Evolutionary conservation across 2,888 invertebrate species (phyloP).

Genomic region (Arctia plantaginis): DNA sequence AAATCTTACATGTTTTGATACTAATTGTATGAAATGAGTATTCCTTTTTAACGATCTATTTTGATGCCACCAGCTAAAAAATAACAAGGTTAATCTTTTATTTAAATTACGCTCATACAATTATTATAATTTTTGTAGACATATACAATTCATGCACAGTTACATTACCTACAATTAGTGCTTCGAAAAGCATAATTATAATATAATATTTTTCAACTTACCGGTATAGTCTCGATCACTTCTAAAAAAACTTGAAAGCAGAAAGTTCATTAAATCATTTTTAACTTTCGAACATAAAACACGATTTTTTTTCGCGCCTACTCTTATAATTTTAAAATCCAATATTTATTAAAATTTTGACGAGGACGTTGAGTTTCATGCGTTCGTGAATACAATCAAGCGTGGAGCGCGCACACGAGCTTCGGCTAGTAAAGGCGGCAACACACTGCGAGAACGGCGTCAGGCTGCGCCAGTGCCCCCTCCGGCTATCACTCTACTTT

Average conservation of each 20-base stretch:
- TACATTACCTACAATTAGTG: not conserved
- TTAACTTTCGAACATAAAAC: conserved; percentile 51
- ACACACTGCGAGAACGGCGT: conserved; percentile 73
- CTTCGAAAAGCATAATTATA: not conserved
- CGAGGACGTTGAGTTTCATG: conserved; percentile 51
- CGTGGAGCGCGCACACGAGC: conserved; percentile 68
- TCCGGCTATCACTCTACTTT: conserved; percentile 82
- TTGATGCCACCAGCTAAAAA: not conserved
- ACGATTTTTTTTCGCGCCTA: conserved; percentile 52
- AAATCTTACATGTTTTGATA: not conserved
- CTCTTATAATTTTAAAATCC: conserved; percentile 28
- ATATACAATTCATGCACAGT: not conserved
- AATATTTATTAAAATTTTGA: conserved; percentile 47
- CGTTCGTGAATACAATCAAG: conserved; percentile 44
- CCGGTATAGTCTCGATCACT: conserved; percentile 55
- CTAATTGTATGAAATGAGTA: not conserved
- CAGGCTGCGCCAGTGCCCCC: conserved; percentile 72
- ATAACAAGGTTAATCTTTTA: not conserved
- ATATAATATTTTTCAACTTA: conserved; percentile 50
- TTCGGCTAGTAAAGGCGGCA: conserved; percentile 72
- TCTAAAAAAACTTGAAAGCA: conserved; percentile 50
- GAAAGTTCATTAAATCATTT: conserved; percentile 59
- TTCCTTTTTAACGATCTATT: not conserved
- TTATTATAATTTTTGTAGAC: not conserved
- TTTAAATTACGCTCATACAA: not conserved